Evolutionary conservation across 1,140 invertebrate genomes (phyloP), one percentile per base, ranked within the genome.

Genomic region (Zaprionus davidi): DNA sequence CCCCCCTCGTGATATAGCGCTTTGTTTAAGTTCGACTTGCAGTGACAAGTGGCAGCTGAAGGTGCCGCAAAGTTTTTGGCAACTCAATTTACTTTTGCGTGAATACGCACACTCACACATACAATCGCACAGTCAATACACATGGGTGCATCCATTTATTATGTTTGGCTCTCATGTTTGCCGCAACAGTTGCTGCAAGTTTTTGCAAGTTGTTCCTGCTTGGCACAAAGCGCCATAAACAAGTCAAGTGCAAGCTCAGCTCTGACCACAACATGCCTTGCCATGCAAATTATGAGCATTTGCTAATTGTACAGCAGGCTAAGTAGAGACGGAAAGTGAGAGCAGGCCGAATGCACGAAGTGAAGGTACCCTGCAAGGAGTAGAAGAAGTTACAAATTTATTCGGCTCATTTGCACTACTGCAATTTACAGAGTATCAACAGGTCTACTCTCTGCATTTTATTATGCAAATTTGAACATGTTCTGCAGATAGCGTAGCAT

Each of bases 241-340:
- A 82, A 82, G 80, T 82, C 80, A 75, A 82, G 65, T 82, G 75
- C 80, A 82, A 71, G 20, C 46, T 15, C 13, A 49, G 17, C 78
- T 72, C 76, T 79, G 66, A 73, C 76, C 76, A 63, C 68, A 62
- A 72, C 67, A 46, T 17, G 41, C 41, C 1, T 46, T 9, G 41
- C 41, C 41, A 51, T 34, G 36, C 22, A 60, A 75, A 82, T 76
- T 78, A 82, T 82, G 80, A 65, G 51, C 71, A 71, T 79, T 82
- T 78, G 71, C 76, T 83, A 82, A 82, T 79, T 82, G 80, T 79
- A 63, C 60, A 70, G 34, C 51, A 81, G 20, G 17, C 59, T 46
- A 11, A 46, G n/a, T 6, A n/a, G 41, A 17, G 15, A 2, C 17
- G 41, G 36, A 38, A 12, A 38, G 1, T 38, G 2, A 5, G 15